Evolutionary conservation across 2,113 vertebrate genomes (phyloP).

Genomic region (Rhabdomys dilectus): DNA sequence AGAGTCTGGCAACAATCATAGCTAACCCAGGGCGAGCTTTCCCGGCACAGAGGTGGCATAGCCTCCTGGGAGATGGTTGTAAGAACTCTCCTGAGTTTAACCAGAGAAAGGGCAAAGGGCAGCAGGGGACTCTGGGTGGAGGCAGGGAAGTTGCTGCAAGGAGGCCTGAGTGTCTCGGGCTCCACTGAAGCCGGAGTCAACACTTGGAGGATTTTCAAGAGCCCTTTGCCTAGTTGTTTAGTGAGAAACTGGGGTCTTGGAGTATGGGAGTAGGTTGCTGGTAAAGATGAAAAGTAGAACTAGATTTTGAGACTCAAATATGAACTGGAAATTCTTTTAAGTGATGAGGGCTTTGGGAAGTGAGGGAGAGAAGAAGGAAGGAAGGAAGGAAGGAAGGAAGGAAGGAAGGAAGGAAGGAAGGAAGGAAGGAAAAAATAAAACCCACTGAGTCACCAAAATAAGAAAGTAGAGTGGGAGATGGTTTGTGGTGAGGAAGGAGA

Average conservation of each 20-base stretch:
- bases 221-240: neutral
- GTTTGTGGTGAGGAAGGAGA: no score
- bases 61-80: neutral
- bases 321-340: neutral
- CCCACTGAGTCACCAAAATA: neutral
- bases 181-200: neutral
- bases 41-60: neutral
- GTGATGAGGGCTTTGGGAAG: neutral
- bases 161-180: no score
- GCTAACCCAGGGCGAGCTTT: neutral
- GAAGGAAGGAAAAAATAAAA: neutral
- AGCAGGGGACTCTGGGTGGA: neutral
- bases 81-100: neutral
- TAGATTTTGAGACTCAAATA: neutral
- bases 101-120: neutral
- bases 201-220: neutral
- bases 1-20: neutral
- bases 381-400: neutral
- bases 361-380: neutral
- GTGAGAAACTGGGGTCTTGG: neutral
- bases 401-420: no score
- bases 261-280: rapidly evolving
- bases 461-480: neutral
- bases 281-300: neutral
- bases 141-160: neutral